A percentile compares a stretch with the other conserved stretches of the same genome.
These are phyloP conservation scores for Triplophysa rosa DNA, from an alignment of 2,113 vertebrate genomes.

Conservation along the genomic window DNA sequence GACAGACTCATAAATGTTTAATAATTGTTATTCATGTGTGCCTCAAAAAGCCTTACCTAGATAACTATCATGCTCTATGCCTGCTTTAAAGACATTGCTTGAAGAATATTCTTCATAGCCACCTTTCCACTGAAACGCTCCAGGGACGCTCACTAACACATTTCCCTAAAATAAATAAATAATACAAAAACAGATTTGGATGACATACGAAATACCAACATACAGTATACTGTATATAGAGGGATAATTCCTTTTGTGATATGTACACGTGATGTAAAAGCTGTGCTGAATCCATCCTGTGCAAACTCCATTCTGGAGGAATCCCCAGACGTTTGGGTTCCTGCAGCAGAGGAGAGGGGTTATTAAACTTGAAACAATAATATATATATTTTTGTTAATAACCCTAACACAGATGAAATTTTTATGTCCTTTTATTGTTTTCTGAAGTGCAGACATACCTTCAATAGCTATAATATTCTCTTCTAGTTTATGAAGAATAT, in stretches of 20 bases:
- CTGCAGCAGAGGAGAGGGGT: conserved; percentile 43
- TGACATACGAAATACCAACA: not conserved
- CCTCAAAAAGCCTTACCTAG: conserved; percentile 57
- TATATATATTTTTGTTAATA: too few species aligned
- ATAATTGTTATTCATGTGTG: too few species aligned
- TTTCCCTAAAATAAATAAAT: conserved; percentile 37
- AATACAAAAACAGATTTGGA: not conserved
- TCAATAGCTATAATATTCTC: conserved; percentile 84
- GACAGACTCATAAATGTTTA: too few species aligned
- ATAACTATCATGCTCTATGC: conserved; percentile 64
- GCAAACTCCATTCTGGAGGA: conserved; percentile 69
- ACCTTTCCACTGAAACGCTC: conserved; percentile 72
- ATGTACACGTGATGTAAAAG: conserved; percentile 51
- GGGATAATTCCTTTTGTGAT: not conserved
- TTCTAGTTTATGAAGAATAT: conserved; percentile 74
- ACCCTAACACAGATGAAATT: not conserved
- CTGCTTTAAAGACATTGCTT: not conserved
- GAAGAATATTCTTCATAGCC: conserved; percentile 49
- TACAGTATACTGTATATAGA: too few species aligned
- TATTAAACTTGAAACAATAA: not conserved
- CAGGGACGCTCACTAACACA: conserved; percentile 60
- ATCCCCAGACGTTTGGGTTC: conserved; percentile 63
- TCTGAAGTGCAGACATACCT: conserved; percentile 65
- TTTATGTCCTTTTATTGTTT: not conserved
- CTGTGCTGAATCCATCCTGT: conserved; percentile 68